Conservation (phyloP, 2,797 vertebrate genomes). For the Dendrocincla fuliginosa region DNA sequence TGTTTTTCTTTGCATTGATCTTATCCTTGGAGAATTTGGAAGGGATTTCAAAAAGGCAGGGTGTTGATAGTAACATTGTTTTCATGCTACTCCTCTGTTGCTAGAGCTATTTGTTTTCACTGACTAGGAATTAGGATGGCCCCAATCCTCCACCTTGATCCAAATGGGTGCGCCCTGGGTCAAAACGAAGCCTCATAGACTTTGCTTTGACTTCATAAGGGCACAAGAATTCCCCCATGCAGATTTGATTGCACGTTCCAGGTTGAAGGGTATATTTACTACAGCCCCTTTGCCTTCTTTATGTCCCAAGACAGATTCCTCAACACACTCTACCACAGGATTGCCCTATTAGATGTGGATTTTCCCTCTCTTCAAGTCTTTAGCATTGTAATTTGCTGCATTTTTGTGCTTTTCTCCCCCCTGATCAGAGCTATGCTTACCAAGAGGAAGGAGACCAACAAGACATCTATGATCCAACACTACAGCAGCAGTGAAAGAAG, state of each 20-base stretch:
- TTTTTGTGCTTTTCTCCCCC: neutral
- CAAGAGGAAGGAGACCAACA: neutral
- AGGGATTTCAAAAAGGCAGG: slow-evolving; percentile 50
- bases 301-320: neutral
- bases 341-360: neutral
- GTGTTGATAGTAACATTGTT: slow-evolving; percentile 42
- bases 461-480: fast-evolving
- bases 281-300: neutral
- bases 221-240: neutral
- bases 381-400: neutral
- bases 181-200: neutral
- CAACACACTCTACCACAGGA: neutral
- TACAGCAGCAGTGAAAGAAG: neutral
- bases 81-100: neutral
- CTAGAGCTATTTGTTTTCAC: slow-evolving; percentile 25
- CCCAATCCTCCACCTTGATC: neutral
- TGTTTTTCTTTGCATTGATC: slow-evolving; percentile 44
- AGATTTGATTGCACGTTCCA: neutral
- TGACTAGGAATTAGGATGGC: slow-evolving; percentile 14
- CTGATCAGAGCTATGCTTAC: neutral
- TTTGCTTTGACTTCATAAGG: neutral
- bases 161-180: fast-evolving
- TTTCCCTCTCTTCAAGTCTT: neutral
- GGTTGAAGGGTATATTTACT: neutral
- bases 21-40: slow-evolving; percentile 61